These are phyloP conservation scores for Anniella stebbinsi DNA, from an alignment of 2,797 vertebrate genomes.

Conservation along the genomic window DNA sequence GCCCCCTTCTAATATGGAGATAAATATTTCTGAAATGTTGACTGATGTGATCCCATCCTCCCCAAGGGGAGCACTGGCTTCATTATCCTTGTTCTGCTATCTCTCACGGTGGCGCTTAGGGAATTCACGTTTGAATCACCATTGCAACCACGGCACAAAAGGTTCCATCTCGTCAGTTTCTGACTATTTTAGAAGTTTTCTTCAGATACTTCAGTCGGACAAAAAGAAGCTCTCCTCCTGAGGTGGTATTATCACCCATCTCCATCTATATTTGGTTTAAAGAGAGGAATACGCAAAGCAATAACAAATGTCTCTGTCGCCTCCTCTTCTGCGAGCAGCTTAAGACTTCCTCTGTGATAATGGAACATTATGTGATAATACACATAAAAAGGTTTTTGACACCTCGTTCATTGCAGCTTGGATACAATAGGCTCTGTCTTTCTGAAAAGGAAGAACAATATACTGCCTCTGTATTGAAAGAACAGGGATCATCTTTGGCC, in stretches of 20 bases:
- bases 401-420: constrained; percentile 52
- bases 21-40: constrained; percentile 1
- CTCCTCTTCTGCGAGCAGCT: constrained; percentile 51
- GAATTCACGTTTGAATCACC: neutral
- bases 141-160: constrained; percentile 29
- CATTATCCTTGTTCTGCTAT: constrained; percentile 1
- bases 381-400: constrained; percentile 59
- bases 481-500: constrained; percentile 49
- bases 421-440: constrained; percentile 52
- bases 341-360: constrained; percentile 61
- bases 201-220: constrained; percentile 38
- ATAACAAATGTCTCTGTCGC: constrained; percentile 55
- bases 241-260: constrained; percentile 59
- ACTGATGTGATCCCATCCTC: neutral
- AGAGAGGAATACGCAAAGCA: constrained; percentile 60
- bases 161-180: constrained; percentile 49
- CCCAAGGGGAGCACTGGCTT: neutral
- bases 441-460: constrained; percentile 58
- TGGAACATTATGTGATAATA: constrained; percentile 55
- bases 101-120: neutral
- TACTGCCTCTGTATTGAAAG: constrained; percentile 51
- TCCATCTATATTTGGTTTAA: constrained; percentile 42
- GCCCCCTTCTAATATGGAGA: neutral
- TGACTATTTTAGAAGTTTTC: constrained; percentile 62
- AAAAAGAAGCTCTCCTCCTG: constrained; percentile 47